phyloP scores from a whole-genome alignment of 2,113 vertebrate species.

The Ceuthmochares aereus region DNA sequence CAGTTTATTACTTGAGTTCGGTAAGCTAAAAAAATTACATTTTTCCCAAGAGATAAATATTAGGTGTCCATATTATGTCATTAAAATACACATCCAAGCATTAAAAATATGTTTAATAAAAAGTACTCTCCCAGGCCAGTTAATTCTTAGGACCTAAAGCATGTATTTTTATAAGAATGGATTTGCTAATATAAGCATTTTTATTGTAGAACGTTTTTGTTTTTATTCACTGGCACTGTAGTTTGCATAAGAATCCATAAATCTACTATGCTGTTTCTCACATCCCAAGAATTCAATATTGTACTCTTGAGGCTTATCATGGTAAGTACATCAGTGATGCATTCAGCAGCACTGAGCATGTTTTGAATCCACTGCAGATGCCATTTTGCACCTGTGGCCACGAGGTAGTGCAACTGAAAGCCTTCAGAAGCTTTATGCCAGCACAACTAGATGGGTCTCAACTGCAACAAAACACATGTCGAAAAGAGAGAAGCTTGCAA shows the following conservation, averaged over 20 bases:
- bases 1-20: neutral
- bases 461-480: neutral
- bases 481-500: neutral
- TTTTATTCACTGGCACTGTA: neutral
- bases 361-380: neutral
- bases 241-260: neutral
- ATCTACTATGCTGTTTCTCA: neutral
- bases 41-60: neutral
- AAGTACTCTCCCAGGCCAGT: neutral
- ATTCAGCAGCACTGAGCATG: neutral
- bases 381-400: neutral
- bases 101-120: neutral
- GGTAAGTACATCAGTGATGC: accelerated
- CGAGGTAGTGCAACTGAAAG: neutral
- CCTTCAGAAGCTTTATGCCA: neutral
- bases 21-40: neutral
- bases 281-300: neutral
- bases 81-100: neutral
- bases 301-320: neutral
- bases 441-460: neutral
- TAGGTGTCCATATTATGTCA: neutral
- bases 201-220: neutral
- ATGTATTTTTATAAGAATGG: neutral
- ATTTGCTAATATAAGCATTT: neutral
- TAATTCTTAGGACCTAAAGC: neutral